A percentile compares a stretch with the other conserved stretches of the same genome.
These are phyloP conservation scores for Poecilia latipinna DNA, from an alignment of 2,113 vertebrate genomes.

Conservation along the genomic window DNA sequence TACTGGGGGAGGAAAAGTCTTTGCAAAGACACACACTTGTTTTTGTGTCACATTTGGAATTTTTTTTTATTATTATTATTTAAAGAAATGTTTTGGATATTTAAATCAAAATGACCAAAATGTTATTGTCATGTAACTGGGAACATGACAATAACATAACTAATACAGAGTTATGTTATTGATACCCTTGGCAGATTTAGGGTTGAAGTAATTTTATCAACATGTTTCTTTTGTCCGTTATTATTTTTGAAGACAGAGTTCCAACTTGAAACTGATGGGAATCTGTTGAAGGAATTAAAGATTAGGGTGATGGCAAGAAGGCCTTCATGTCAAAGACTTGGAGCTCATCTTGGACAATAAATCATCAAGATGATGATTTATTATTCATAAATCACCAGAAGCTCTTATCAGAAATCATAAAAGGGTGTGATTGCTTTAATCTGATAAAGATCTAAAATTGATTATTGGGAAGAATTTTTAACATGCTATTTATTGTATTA, in stretches of 20 bases:
- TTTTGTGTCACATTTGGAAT: neutral
- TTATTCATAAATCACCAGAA: too few relatives aligned
- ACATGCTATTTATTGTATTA: too few relatives aligned
- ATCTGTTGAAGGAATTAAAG: neutral
- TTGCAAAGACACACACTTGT: neutral
- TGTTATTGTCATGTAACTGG: neutral
- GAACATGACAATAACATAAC: neutral
- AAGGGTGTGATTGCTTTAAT: too few relatives aligned
- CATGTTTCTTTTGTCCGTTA: neutral
- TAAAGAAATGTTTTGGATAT: neutral
- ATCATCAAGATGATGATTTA: too few relatives aligned
- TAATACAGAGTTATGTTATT: neutral
- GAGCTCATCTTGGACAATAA: neutral
- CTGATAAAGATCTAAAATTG: too few relatives aligned
- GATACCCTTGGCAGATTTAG: neutral
- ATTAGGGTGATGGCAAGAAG: neutral
- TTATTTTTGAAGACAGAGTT: neutral
- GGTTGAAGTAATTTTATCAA: neutral
- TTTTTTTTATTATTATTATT: neutral
- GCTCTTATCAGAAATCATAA: too few relatives aligned
- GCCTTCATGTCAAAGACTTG: neutral
- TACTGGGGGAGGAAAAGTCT: neutral
- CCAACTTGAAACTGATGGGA: neutral
- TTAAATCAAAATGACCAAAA: neutral
- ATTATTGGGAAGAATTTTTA: too few relatives aligned